Evolutionary conservation across 2,888 invertebrate genomes (phyloP).

Genomic region (Eupithecia dodoneata): DNA sequence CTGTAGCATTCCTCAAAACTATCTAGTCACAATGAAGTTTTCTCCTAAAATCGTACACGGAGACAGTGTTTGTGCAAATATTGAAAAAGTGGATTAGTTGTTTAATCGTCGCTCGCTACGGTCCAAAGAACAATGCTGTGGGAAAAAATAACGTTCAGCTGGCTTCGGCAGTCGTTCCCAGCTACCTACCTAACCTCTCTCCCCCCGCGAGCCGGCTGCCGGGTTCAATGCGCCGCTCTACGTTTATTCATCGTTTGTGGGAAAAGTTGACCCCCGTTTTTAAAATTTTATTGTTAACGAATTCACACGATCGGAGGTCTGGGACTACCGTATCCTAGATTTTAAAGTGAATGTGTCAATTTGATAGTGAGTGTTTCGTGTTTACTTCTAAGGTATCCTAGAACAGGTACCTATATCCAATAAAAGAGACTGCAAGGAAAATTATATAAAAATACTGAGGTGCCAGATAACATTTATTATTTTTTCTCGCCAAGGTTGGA

Average conservation of each 20-base stretch:
- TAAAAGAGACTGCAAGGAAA: background rate
- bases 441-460: conserved; percentile 46
- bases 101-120: conserved; percentile 72
- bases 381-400: background rate
- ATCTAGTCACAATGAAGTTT: conserved; percentile 72
- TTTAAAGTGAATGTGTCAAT: conserved; percentile 33
- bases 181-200: conserved; percentile 80
- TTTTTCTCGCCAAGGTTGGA: conserved; percentile 72
- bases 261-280: conserved; percentile 84
- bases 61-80: conserved; percentile 61
- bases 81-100: conserved; percentile 62
- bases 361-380: conserved; percentile 4
- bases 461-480: conserved; percentile 51
- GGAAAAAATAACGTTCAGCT: conserved; percentile 86
- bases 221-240: conserved; percentile 84
- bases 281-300: conserved; percentile 81
- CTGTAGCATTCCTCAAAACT: conserved; percentile 65
- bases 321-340: conserved; percentile 70
- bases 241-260: conserved; percentile 84
- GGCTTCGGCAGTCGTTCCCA: conserved; percentile 83
- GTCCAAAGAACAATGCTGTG: conserved; percentile 84
- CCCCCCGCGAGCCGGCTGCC: conserved; percentile 80
- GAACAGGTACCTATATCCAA: background rate
- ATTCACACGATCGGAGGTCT: conserved; percentile 78
- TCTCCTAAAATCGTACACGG: conserved; percentile 49